These are phyloP conservation scores for Clarias magur DNA, from an alignment of 2,113 vertebrate genomes.

Conservation along the genomic window DNA sequence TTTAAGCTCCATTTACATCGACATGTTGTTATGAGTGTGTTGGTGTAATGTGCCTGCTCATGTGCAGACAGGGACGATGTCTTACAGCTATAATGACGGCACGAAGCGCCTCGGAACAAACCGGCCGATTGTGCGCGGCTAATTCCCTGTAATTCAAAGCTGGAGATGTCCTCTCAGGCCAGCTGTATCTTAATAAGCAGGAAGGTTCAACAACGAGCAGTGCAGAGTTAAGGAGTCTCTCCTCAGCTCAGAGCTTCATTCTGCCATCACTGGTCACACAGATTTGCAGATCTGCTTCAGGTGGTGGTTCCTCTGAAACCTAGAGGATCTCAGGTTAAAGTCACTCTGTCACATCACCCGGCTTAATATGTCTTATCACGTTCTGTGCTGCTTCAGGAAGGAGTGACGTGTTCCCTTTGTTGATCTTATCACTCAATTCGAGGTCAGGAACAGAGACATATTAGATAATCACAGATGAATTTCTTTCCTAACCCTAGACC, in stretches of 20 bases:
- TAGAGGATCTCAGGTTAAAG: conserved; percentile 31
- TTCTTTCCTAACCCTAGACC: conserved; percentile 7
- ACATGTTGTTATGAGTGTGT: conserved; percentile 8
- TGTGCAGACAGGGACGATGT: not conserved
- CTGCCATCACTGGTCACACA: conserved; percentile 32
- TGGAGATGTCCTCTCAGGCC: conserved; percentile 41
- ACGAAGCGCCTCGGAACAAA: conserved; percentile 5
- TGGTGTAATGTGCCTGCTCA: conserved; percentile 21
- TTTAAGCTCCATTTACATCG: not conserved
- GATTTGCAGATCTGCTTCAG: conserved; percentile 18
- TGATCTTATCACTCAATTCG: conserved; percentile 9
- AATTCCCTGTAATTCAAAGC: conserved; percentile 42
- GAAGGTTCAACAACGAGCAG: conserved; percentile 47
- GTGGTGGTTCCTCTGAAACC: not conserved
- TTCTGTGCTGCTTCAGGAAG: conserved; percentile 47
- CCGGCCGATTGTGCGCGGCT: not conserved
- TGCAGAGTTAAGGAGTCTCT: conserved; percentile 41
- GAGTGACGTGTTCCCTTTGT: conserved; percentile 7
- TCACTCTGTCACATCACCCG: conserved; percentile 55
- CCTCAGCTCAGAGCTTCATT: conserved; percentile 14
- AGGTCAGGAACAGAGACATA: conserved; percentile 24
- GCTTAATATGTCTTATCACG: conserved; percentile 54
- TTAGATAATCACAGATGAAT: not conserved
- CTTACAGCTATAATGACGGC: not conserved
- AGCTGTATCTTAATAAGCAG: conserved; percentile 25